phyloP scores from a whole-genome alignment of 2,797 vertebrate genomes.

The Tokudaia muenninki region DNA sequence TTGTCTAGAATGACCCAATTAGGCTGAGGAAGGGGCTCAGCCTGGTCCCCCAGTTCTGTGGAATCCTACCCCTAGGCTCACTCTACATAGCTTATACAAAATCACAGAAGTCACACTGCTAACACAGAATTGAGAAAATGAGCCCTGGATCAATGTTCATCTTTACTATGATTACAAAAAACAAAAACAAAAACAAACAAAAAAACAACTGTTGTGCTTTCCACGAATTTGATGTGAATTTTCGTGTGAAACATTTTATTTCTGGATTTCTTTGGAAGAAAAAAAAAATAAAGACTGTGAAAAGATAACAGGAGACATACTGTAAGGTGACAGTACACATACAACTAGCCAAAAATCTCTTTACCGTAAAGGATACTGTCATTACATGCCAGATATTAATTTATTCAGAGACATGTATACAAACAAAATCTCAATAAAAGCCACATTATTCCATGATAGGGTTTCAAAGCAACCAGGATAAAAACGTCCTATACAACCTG shows the following conservation, averaged over 20 bases:
- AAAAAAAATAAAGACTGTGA: constrained; percentile 62
- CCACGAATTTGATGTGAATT: constrained; percentile 61
- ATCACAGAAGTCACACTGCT: constrained; percentile 59
- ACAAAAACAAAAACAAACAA: background rate
- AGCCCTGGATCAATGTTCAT: constrained; percentile 68
- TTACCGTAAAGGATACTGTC: constrained; percentile 85
- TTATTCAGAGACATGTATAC: constrained; percentile 52
- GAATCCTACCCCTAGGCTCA: background rate
- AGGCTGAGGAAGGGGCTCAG: background rate
- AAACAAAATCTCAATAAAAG: constrained; percentile 82
- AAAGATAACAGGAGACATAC: background rate
- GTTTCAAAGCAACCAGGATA: constrained; percentile 80
- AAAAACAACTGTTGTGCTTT: constrained; percentile 83
- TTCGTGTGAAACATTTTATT: constrained; percentile 65
- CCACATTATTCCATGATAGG: constrained; percentile 77
- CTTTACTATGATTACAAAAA: constrained; percentile 67
- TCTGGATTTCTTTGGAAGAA: constrained; percentile 50
- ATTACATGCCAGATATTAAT: constrained; percentile 82
- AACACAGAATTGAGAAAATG: constrained; percentile 67
- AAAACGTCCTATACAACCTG: constrained; percentile 75
- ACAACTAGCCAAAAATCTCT: constrained; percentile 78
- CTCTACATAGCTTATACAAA: constrained; percentile 62
- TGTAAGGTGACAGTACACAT: constrained; percentile 74
- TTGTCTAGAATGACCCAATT: background rate
- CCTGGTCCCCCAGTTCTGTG: background rate